phyloP scores from a whole-genome alignment of 2,888 invertebrate species.

The Ptychoptera albimana region DNA sequence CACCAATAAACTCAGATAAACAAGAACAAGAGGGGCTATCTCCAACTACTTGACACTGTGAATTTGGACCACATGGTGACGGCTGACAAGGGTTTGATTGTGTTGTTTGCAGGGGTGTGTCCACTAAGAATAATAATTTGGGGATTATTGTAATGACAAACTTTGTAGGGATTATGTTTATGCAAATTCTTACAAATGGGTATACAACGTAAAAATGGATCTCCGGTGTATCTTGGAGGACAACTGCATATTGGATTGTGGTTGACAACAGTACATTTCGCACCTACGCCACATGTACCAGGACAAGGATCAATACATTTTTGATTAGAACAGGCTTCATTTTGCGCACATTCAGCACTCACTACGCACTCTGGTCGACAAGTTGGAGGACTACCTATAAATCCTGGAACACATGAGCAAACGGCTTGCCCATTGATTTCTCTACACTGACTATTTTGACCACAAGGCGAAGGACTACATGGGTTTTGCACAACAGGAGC shows the following conservation, averaged over 20 bases:
- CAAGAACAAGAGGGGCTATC: constrained; percentile 63
- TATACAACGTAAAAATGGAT: constrained; percentile 49
- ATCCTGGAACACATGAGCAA: constrained; percentile 58
- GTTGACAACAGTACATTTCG: constrained; percentile 60
- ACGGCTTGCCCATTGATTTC: constrained; percentile 53
- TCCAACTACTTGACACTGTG: constrained; percentile 49
- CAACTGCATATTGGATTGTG: constrained; percentile 71
- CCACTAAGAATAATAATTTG: neutral
- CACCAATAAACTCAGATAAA: constrained; percentile 44
- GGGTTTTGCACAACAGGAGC: constrained; percentile 30
- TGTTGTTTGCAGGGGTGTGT: constrained; percentile 24
- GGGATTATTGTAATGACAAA: constrained; percentile 1
- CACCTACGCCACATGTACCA: constrained; percentile 54
- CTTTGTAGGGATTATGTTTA: constrained; percentile 22
- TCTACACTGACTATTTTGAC: constrained; percentile 57
- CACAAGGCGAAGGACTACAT: constrained; percentile 57
- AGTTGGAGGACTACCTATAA: constrained; percentile 55
- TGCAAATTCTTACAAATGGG: constrained; percentile 31
- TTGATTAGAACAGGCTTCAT: constrained; percentile 57
- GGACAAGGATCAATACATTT: constrained; percentile 67
- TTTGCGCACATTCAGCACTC: constrained; percentile 56
- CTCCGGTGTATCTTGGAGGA: constrained; percentile 36
- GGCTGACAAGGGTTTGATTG: constrained; percentile 54
- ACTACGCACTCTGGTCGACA: constrained; percentile 66
- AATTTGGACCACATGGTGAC: constrained; percentile 67